phyloP scores from a whole-genome alignment of 2,797 vertebrate species.

The Propithecus deckenii region DNA sequence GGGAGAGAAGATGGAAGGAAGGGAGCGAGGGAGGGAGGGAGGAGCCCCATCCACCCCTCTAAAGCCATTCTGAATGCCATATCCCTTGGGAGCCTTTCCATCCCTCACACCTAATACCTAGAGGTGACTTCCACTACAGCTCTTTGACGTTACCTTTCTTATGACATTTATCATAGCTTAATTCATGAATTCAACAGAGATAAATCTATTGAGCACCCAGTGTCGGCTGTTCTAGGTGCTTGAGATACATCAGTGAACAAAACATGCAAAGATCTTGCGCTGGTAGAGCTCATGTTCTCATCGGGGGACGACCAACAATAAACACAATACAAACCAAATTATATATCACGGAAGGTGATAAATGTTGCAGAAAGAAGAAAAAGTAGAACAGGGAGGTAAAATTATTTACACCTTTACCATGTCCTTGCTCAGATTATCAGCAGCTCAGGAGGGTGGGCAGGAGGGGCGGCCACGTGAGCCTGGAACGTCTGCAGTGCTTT shows the following conservation, averaged over 20 bases:
- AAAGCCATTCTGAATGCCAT: not conserved
- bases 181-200: not conserved
- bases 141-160: not conserved
- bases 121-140: not conserved
- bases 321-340: not conserved
- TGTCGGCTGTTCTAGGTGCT: not conserved
- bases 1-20: not conserved
- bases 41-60: not conserved
- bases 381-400: not conserved
- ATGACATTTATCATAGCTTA: not conserved
- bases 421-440: not conserved
- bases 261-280: not conserved
- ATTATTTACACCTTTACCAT: rapidly evolving
- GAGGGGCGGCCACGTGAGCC: not conserved
- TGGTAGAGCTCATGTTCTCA: not conserved
- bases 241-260: not conserved
- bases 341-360: not conserved
- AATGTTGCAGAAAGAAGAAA: not conserved
- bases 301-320: not conserved
- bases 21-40: too few relatives aligned
- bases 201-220: not conserved
- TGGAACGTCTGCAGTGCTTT: not conserved
- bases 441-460: not conserved
- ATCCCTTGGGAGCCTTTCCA: not conserved
- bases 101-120: not conserved